Evolutionary conservation across 1,140 invertebrate genomes (phyloP).

Genomic region (Patella vulgata): DNA sequence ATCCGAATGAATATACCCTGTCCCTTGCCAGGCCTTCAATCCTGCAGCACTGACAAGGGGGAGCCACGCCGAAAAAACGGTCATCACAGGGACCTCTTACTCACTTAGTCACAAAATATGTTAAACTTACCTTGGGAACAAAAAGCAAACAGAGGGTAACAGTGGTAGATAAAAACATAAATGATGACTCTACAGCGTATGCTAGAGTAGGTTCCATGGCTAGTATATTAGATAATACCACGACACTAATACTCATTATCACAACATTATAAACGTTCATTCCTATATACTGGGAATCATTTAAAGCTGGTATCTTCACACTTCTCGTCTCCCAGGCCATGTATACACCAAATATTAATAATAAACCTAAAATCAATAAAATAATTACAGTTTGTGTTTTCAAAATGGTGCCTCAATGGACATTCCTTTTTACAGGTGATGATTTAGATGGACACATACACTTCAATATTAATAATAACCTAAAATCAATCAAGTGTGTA

Average conservation of each 20-base stretch:
- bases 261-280: constrained; percentile 92
- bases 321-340: constrained; percentile 64
- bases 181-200: constrained; percentile 82
- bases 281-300: constrained; percentile 63
- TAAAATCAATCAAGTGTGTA: too few relatives aligned
- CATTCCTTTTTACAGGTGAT: too few relatives aligned
- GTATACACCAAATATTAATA: constrained; percentile 80
- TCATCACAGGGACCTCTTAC: too few relatives aligned
- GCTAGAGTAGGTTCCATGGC: constrained; percentile 85
- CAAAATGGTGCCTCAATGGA: too few relatives aligned
- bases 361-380: constrained; percentile 64
- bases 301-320: constrained; percentile 63
- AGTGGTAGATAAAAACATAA: constrained; percentile 87
- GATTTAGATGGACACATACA: too few relatives aligned
- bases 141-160: constrained; percentile 87
- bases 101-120: too few relatives aligned
- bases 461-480: too few relatives aligned
- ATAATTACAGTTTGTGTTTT: too few relatives aligned
- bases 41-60: too few relatives aligned
- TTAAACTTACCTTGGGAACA: constrained; percentile 82
- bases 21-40: too few relatives aligned
- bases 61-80: too few relatives aligned
- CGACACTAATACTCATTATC: constrained; percentile 85
- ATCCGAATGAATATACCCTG: too few relatives aligned
- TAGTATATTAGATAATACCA: constrained; percentile 85